Evolutionary conservation across 1,140 invertebrate species (phyloP), one percentile per base, ranked within the genome.

Genomic region (Galleria mellonella): DNA sequence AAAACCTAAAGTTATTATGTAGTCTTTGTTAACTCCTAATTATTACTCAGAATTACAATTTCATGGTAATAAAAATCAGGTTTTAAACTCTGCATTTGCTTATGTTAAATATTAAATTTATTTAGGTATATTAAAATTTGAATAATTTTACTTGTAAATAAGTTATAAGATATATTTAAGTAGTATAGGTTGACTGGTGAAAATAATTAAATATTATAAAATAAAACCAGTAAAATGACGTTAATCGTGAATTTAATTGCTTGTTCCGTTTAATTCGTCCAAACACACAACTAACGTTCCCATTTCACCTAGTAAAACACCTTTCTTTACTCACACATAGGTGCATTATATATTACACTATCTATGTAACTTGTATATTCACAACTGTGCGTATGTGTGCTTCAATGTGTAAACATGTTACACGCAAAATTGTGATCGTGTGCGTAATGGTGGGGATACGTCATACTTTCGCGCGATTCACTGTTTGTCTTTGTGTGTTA

Each of bases 321-420:
- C 79, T 83, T 83, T 82, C 77, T 83, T 79, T 81, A 83, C 75
- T 11, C 77, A 82, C 75, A 83, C 75, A 56, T n/a, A n/a, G 14
- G 7, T 33, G 50, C 27, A 52, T 1, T 4, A n/a, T 23, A 23
- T 23, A 23, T 23, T 23, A 23, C 17, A 23, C 17, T 23, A 23
- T 23, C 17, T 23, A 23, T 23, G 17, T 23, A 23, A 37, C 17
- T 2, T 17, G 15, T 37, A 7, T 17, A 37, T 15, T 17, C 35
- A 15, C 14, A 37, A 17, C 32, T 35, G 23, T 41, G 47, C 44
- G 40, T 55, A 35, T 39, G 39, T 44, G 28, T 10, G 5, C 14
- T 32, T 53, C 14, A 41, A 39, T 32, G 37, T 58, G 35, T 45
- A 41, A n/a, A n/a, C n/a, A n/a, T n/a, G n/a, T n/a, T n/a, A n/a